A percentile compares a stretch with the other conserved stretches of the same genome.
Evolutionary conservation across 2,888 invertebrate genomes (phyloP).

Genomic region (Tryphoninae sp.): DNA sequence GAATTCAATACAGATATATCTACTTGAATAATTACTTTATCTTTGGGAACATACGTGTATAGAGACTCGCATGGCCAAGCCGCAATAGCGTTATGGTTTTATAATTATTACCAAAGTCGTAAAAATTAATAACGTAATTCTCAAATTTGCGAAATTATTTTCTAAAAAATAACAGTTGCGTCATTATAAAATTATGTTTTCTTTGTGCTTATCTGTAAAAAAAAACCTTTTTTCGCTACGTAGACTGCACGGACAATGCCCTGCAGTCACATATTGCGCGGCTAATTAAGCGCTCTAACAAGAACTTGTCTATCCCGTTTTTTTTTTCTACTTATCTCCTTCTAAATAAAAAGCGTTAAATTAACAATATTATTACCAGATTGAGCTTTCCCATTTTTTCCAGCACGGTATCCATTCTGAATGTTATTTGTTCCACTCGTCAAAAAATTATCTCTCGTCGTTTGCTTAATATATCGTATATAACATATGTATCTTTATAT

Average conservation of each 20-base stretch:
- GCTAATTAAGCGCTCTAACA: constrained; percentile 23
- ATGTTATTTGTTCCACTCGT: constrained; percentile 19
- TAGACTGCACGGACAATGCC: background rate
- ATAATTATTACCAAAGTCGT: background rate
- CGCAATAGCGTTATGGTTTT: too few relatives aligned
- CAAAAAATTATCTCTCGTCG: constrained; percentile 8
- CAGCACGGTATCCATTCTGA: constrained; percentile 77
- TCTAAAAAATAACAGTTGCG: background rate
- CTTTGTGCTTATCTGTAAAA: background rate
- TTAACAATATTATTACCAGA: constrained; percentile 74
- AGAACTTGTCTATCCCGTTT: background rate
- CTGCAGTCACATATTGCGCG: constrained; percentile 31
- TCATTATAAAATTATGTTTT: background rate
- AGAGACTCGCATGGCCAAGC: too few relatives aligned
- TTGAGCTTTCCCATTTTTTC: constrained; percentile 80
- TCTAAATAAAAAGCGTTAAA: constrained; percentile 23
- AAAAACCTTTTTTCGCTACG: background rate
- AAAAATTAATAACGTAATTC: constrained; percentile 9
- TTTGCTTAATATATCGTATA: constrained; percentile 7
- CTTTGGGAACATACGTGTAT: too few relatives aligned
- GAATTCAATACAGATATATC: too few relatives aligned
- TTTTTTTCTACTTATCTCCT: background rate
- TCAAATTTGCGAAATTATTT: background rate
- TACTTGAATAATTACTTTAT: too few relatives aligned
- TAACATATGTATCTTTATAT: background rate